These are phyloP conservation scores for Marisa cornuarietis DNA, from an alignment of 1,140 invertebrate genomes.

Conservation along the genomic window DNA sequence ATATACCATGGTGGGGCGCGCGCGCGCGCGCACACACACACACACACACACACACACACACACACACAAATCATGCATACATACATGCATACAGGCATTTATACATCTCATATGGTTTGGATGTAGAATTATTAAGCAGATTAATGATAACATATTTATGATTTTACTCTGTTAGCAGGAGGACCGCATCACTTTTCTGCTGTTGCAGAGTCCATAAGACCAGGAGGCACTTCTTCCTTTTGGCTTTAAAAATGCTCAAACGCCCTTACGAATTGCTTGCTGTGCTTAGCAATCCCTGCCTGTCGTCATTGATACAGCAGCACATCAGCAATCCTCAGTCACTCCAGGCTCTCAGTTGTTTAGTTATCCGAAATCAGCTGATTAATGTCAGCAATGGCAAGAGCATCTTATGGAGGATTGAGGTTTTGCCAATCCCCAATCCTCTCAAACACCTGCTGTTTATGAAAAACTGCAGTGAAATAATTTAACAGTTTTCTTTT, in stretches of 20 bases:
- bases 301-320: conserved; percentile 26
- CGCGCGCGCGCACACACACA: too few relatives aligned
- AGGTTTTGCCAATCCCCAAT: conserved; percentile 3
- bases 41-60: too few relatives aligned
- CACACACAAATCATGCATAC: too few relatives aligned
- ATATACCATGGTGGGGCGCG: too few relatives aligned
- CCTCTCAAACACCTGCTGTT: conserved; percentile 10
- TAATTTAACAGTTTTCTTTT: not conserved
- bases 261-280: conserved; percentile 39
- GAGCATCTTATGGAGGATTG: not conserved
- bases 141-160: not conserved
- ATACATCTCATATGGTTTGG: too few relatives aligned
- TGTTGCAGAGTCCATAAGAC: conserved; percentile 36
- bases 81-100: too few relatives aligned
- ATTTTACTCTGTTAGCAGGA: conserved; percentile 21
- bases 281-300: conserved; percentile 31
- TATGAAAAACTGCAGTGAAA: not conserved
- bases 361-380: too few relatives aligned
- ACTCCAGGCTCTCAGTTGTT: too few relatives aligned
- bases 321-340: conserved; percentile 20
- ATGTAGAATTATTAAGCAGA: not conserved
- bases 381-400: too few relatives aligned
- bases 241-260: conserved; percentile 24
- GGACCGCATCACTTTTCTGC: conserved; percentile 39
- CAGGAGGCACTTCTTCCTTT: conserved; percentile 27